phyloP scores from a whole-genome alignment of 2,888 invertebrate species.

The Sarcophaga caerulescens region DNA sequence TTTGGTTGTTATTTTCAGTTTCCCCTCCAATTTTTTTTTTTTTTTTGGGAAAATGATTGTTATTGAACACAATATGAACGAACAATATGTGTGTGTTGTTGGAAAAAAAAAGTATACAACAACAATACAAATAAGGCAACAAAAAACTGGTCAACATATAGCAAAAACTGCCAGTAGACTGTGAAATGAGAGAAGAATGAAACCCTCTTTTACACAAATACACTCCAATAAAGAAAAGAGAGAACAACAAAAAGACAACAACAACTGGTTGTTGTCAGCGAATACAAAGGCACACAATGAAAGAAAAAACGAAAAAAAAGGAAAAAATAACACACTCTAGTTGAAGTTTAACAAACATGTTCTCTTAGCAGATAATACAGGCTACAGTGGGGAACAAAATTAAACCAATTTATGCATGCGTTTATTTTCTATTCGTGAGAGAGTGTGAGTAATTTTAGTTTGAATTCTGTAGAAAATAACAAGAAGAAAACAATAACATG shows the following conservation, averaged over 20 bases:
- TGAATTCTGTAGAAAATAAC: too few relatives aligned
- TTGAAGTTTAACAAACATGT: neutral
- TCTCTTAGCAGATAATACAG: neutral
- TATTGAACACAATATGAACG: conserved; percentile 48
- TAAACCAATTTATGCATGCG: too few relatives aligned
- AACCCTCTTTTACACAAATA: neutral
- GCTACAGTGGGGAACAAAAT: neutral
- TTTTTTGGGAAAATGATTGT: conserved; percentile 11
- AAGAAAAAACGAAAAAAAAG: neutral
- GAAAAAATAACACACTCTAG: neutral
- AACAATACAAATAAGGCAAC: neutral
- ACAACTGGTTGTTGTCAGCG: neutral
- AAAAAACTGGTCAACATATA: conserved; percentile 4
- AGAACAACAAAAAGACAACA: neutral
- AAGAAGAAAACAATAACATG: too few relatives aligned
- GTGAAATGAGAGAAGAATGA: neutral
- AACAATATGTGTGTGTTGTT: conserved; percentile 20
- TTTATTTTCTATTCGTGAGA: too few relatives aligned
- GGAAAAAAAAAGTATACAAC: conserved; percentile 1
- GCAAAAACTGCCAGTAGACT: neutral
- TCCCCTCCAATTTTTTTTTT: conserved; percentile 8
- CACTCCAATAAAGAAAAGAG: neutral
- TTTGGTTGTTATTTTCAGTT: neutral
- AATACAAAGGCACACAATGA: neutral
- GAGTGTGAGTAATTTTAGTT: too few relatives aligned